A percentile compares a stretch with the other conserved stretches of the same genome.
Conservation (phyloP, 35 echinoderm and acorn worm species). For the Acanthaster planci region DNA sequence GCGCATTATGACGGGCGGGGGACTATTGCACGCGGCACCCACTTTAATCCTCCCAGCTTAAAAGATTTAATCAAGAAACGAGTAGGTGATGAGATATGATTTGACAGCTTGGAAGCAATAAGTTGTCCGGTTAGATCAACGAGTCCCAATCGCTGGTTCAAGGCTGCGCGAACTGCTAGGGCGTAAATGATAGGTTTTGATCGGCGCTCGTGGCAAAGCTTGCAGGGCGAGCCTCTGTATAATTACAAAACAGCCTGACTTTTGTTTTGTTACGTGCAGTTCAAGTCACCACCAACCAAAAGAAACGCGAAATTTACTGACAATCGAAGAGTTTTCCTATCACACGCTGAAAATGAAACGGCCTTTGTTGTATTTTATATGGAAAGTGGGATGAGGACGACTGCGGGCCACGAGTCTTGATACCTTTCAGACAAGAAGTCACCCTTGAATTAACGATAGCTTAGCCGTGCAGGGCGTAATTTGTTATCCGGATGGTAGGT, state of each 20-base stretch:
- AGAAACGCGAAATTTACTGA: too few species aligned
- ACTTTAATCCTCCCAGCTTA: background rate
- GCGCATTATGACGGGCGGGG: background rate
- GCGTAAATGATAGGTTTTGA: slow-evolving; percentile 28
- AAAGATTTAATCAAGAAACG: slow-evolving; percentile 31
- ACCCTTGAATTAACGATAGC: too few species aligned
- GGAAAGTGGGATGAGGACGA: too few species aligned
- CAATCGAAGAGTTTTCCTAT: too few species aligned
- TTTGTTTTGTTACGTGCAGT: background rate
- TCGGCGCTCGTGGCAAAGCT: background rate
- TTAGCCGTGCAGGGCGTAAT: too few species aligned
- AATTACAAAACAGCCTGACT: slow-evolving; percentile 19
- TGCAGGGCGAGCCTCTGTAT: background rate
- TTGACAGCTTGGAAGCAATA: slow-evolving; percentile 31
- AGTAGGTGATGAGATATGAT: slow-evolving; percentile 29
- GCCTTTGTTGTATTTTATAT: too few species aligned
- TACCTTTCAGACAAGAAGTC: too few species aligned
- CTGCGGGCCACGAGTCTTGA: too few species aligned
- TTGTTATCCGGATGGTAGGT: too few species aligned
- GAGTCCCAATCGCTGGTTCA: background rate
- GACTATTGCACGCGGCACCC: background rate
- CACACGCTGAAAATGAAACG: too few species aligned
- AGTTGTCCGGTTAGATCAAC: slow-evolving; percentile 21
- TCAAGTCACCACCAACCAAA: too few species aligned
- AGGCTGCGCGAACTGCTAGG: slow-evolving; percentile 10